Conservation (phyloP, 2,113 vertebrate genomes). For the Leucopternis melanops region DNA sequence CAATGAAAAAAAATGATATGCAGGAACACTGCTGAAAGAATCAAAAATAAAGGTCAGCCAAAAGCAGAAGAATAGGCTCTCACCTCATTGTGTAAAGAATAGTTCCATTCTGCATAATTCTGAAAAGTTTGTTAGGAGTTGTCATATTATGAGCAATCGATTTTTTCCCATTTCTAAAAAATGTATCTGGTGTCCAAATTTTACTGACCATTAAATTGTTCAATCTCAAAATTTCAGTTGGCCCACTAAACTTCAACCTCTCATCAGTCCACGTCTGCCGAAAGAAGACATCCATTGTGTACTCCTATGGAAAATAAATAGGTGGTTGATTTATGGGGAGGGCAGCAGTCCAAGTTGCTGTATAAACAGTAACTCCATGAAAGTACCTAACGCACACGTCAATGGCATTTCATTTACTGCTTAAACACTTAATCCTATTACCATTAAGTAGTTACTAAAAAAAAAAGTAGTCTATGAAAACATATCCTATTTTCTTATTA, state of each 20-base stretch:
- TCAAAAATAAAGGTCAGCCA: background rate
- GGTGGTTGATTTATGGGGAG: background rate
- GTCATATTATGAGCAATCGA: slow-evolving; percentile 98
- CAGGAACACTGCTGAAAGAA: background rate
- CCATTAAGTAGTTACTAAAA: slow-evolving; percentile 25
- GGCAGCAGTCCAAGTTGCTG: background rate
- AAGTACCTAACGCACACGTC: background rate
- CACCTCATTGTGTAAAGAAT: slow-evolving; percentile 99
- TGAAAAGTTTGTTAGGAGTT: slow-evolving; percentile 94
- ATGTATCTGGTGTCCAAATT: slow-evolving; percentile 98
- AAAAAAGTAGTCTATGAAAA: background rate
- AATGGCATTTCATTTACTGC: background rate
- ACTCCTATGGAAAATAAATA: slow-evolving; percentile 78
- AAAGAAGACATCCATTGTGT: slow-evolving; percentile 99
- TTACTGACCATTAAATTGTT: slow-evolving; percentile 99
- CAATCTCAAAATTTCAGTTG: slow-evolving; percentile 88
- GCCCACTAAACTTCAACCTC: slow-evolving; percentile 87
- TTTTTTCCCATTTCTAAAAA: slow-evolving; percentile 97
- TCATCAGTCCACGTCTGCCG: slow-evolving; percentile 96
- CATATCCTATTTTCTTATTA: background rate
- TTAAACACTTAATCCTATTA: slow-evolving; percentile 24
- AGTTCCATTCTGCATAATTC: slow-evolving; percentile 98
- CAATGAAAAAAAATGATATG: background rate
- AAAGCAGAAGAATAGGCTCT: background rate
- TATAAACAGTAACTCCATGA: background rate